Evolutionary conservation across 1,140 invertebrate species (phyloP), one percentile per base, ranked within the genome.

Genomic region (Coelopa frigida): DNA sequence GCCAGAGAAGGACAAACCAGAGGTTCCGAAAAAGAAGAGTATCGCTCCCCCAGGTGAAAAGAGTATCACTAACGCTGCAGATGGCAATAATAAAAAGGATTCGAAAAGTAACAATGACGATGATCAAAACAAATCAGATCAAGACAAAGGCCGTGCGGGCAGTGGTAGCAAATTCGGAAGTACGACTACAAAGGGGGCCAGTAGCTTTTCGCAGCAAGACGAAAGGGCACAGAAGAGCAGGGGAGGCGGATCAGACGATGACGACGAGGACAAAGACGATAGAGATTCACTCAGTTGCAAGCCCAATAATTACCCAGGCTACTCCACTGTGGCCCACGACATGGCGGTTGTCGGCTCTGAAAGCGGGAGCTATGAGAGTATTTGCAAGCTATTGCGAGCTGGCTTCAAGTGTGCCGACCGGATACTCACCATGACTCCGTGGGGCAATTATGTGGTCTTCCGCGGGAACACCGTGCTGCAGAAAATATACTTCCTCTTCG

Each of bases 381-480:
- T 68, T 31, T 68, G 64, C 20, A 67, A 68, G 42, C 48, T 68
- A 5, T 35, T 68, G 20, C 52, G 58, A n/a, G 56, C 61, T 24
- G 64, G 58, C 17, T 65, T 68, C 43, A 61, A 58, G 38, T 64
- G 65, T 48, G 58, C 61, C 23, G 64, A 68, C 39, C 59, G 64
- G 12, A 54, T 68, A 20, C 58, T 68, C 20, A 54, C 60, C 18
- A 68, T 68, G 61, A 63, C 64, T 2, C 64, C 64, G 5, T 68
- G 64, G 64, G 64, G 64, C 31, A 68, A 67, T 40, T 68, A 68
- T 40, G 64, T 65, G 23, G 57, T 65, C 2, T 68, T 68, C 24
- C 62, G 64, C 4, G 58, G 53, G 27, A 57, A 68, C 23, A 56
- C 59, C 18, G 54, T 54, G 20, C 50, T 37, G 3, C 56, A 68